Base-by-base conservation (phyloP, 37 sponge, comb jelly and placozoan species). In the Tethya wilhelma region DNA sequence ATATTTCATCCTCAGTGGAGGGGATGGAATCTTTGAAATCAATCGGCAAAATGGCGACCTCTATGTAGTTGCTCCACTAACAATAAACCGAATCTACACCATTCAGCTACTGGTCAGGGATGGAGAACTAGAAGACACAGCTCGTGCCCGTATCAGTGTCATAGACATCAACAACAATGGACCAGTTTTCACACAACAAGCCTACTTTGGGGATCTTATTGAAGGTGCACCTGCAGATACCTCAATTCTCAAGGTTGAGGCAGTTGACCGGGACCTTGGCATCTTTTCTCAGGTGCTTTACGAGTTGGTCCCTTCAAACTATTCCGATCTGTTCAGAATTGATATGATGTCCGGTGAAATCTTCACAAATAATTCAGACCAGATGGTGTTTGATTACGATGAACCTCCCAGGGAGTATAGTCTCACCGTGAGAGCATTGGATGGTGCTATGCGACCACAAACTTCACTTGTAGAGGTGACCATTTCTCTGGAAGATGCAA, bases 401-500 rank as follows among this genome's bases (percentile, higher is more conserved):
- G 34, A 32, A 4, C 65, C 77, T 22, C 86, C 73, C 0, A 40
- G 59, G 4, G 42, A 19, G 46, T 85, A 78, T 41, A 2, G 43
- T 9, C 32, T 80, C 43, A 22, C 31, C 22, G 73, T 76, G 5
- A 71, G 78, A 36, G 81, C 77, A 36, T 7, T 36, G 14, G 77
- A 75, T 41, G 70, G 77, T 23, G 74, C 40, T 8, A 38, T 39
- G 25, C 38, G 49, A n/a, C 53, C 58, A 28, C 44, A 1, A 33
- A 70, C 45, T 6, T 22, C 71, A 40, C 25, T 29, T 41, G 56
- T 31, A 56, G 49, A 34, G 7, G 56, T 86, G 19, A 71, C 17
- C 4, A 69, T 93, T 3, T 59, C 37, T 29, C 45, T 95, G 17
- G 33, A 33, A 5, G 96, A 95, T 76, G 67, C 84, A 31, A 95